These are phyloP conservation scores for Molossus molossus DNA, from an alignment of 2,797 vertebrate species.

Conservation along the genomic window DNA sequence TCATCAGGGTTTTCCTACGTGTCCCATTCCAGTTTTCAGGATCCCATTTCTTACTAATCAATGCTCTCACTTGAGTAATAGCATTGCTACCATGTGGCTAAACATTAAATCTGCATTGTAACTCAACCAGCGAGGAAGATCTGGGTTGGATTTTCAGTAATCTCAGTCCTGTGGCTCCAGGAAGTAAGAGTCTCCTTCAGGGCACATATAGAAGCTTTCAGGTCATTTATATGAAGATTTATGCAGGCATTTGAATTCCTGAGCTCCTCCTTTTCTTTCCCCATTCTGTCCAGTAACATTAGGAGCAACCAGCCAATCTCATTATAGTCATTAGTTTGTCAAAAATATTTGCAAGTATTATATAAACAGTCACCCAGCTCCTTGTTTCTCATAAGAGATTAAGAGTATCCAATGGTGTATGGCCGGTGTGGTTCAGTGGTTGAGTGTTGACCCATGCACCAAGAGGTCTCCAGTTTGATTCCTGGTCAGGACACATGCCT, in stretches of 20 bases:
- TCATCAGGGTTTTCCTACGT: neutral
- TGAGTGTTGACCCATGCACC: too few species aligned
- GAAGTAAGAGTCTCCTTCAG: conserved; percentile 2
- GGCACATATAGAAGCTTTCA: neutral
- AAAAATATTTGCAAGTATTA: conserved; percentile 36
- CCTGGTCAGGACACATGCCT: too few species aligned
- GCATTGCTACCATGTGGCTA: neutral
- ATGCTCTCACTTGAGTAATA: neutral
- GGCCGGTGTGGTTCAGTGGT: too few species aligned
- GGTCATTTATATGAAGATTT: neutral
- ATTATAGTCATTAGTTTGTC: neutral
- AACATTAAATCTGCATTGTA: neutral
- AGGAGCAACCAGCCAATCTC: neutral
- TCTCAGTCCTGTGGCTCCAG: neutral
- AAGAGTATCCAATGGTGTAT: neutral
- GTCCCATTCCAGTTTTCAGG: neutral
- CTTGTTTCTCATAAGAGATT: neutral
- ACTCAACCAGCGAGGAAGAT: neutral
- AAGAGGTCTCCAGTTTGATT: too few species aligned
- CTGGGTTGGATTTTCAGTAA: neutral
- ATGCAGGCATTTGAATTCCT: neutral
- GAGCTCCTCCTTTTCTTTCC: neutral
- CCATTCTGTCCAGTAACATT: neutral
- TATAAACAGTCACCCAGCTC: neutral
- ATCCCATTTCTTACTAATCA: neutral